A percentile compares a stretch with the other conserved stretches of the same genome.
phyloP scores from a whole-genome alignment of 23 tunicate species.

The Corella eumyota region DNA sequence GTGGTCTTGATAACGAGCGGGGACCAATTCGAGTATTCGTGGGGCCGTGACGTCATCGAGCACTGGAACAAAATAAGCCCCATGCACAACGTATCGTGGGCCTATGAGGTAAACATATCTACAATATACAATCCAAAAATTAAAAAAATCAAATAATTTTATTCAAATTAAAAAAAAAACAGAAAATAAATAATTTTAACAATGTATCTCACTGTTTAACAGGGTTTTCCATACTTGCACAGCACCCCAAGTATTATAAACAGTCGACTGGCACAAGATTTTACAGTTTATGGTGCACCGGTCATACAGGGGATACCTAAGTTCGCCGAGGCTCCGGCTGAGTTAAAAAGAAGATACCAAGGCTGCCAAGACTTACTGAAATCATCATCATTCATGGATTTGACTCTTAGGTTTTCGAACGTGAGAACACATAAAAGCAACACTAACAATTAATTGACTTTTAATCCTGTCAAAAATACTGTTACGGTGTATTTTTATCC shows the following conservation, averaged over 20 bases:
- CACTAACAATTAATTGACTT: too few relatives aligned
- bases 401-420: too few relatives aligned
- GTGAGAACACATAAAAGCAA: too few relatives aligned
- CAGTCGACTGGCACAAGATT: slow-evolving; percentile 29
- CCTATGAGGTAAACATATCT: slow-evolving; percentile 17
- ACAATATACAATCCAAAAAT: background rate
- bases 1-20: slow-evolving; percentile 48
- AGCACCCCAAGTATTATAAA: slow-evolving; percentile 10
- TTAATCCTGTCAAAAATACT: too few relatives aligned
- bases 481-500: too few relatives aligned
- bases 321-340: slow-evolving; percentile 1
- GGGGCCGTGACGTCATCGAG: slow-evolving; percentile 14
- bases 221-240: slow-evolving; percentile 11
- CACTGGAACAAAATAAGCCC: slow-evolving; percentile 44
- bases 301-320: slow-evolving; percentile 10
- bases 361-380: slow-evolving; percentile 41
- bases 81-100: slow-evolving; percentile 22
- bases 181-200: too few relatives aligned
- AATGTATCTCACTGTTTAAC: background rate
- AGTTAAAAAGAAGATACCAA: slow-evolving; percentile 17
- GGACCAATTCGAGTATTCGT: slow-evolving; percentile 28
- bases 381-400: too few relatives aligned
- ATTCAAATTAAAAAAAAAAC: background rate
- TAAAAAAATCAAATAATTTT: background rate
- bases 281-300: slow-evolving; percentile 58